Percentiles rank a stretch among this genome's conserved stretches.
These are phyloP conservation scores for Gallinago paraguaiae DNA, from an alignment of 2,113 vertebrate species.

Conservation along the genomic window DNA sequence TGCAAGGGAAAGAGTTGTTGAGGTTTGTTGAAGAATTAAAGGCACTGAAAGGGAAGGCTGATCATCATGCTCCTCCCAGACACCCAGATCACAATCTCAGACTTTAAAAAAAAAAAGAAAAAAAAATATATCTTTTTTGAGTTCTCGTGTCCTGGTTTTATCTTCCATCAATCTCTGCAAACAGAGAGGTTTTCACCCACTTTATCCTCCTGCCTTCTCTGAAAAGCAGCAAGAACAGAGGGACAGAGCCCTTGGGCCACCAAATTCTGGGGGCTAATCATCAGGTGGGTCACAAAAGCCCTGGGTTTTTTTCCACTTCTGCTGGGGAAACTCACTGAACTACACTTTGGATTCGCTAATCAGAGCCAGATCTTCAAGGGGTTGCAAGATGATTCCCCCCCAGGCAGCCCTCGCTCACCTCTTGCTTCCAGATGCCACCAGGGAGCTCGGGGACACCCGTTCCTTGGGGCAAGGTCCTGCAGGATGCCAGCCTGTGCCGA, in stretches of 20 bases:
- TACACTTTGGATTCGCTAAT: neutral
- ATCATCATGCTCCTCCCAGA: neutral
- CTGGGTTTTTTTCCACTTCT: neutral
- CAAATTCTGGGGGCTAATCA: accelerated
- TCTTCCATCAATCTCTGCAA: neutral
- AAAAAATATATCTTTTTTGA: neutral
- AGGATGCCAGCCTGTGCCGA: conserved; percentile 80
- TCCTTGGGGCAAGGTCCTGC: conserved; percentile 66
- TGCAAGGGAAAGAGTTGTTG: neutral
- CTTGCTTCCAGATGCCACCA: conserved; percentile 44
- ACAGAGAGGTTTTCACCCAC: neutral
- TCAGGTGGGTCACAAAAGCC: neutral
- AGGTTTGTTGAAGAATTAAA: neutral
- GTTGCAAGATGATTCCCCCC: neutral
- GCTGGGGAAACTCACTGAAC: neutral
- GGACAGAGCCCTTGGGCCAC: neutral
- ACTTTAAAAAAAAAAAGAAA: neutral
- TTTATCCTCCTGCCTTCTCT: neutral
- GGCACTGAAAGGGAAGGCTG: neutral
- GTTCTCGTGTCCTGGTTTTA: neutral
- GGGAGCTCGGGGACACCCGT: conserved; percentile 61
- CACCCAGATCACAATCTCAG: neutral
- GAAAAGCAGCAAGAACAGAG: neutral
- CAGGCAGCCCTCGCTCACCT: conserved; percentile 68
- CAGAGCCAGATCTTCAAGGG: neutral